Evolutionary conservation across 2,888 invertebrate species (phyloP), one percentile per base, ranked within the genome.

Genomic region (Parnassius mnemosyne): DNA sequence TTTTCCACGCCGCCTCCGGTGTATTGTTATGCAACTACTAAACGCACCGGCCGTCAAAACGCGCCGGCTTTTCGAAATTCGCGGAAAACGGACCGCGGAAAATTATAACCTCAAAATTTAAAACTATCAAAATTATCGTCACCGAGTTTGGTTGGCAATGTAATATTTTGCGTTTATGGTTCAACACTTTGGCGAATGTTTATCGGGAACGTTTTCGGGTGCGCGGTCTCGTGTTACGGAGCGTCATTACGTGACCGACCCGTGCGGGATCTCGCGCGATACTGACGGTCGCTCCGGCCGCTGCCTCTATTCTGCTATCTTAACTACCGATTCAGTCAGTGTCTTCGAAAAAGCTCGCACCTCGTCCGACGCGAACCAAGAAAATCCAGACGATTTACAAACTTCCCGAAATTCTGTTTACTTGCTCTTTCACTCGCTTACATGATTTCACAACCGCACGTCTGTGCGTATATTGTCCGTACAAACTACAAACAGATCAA

Each of bases 21-120:
- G 87, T 87, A 87, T 82, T 83, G 85, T 89, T 89, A 89, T 88
- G 89, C 89, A 89, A 89, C 85, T 83, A 78, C 78, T 78, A 77
- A 60, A 74, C 73, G 73, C 73, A 73, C 76, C 74, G 72, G 75
- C 79, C 78, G 81, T 80, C 84, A 80, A 83, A 83, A 77, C 76
- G 74, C 75, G 75, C 79, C 79, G 75, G 75, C 69, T 77, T 82
- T 78, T 76, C 74, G 63, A 69, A 69, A 64, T 74, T 76, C 72
- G 78, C 80, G 52, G 34, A 34, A 54, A 60, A 60, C 41, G 20
- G 52, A 55, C 72, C 74, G 75, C 76, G 70, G 75, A 70, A 73
- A 77, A 74, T 80, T 79, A 81, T 82, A 80, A 81, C 80, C 77
- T 77, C 69, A 60, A 71, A 52, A 50, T 12, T 25, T 20, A 12